Percentiles rank a stretch among this genome's conserved stretches.
Evolutionary conservation across 2,888 invertebrate genomes (phyloP).

Genomic region (Heliconius erato): DNA sequence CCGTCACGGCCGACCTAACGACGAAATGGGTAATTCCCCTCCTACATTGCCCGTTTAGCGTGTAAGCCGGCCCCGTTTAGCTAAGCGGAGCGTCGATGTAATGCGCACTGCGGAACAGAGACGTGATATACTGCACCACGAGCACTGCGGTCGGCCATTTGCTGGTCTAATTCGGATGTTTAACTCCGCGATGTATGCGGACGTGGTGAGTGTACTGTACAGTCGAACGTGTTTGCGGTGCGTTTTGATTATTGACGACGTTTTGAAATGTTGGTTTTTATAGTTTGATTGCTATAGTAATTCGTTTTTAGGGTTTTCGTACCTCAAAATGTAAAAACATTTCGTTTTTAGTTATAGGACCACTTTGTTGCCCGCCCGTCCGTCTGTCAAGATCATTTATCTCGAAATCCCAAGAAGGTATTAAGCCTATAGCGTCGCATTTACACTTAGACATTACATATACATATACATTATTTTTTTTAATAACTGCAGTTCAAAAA

Average conservation of each 20-base stretch:
- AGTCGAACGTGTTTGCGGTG: conserved; percentile 38
- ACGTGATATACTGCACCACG: conserved; percentile 60
- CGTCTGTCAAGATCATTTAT: too few species aligned
- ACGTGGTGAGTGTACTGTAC: conserved; percentile 44
- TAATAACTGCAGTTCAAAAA: too few species aligned
- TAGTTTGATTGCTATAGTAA: background rate
- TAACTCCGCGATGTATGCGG: conserved; percentile 44
- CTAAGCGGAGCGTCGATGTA: conserved; percentile 57
- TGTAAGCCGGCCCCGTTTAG: conserved; percentile 42
- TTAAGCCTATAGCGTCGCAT: too few species aligned
- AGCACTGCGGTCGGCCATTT: conserved; percentile 49
- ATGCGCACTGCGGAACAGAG: conserved; percentile 62
- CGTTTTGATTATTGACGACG: conserved; percentile 27
- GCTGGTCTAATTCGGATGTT: conserved; percentile 50
- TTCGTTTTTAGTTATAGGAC: too few species aligned
- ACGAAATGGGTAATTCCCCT: conserved; percentile 38
- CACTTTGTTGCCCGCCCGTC: too few species aligned
- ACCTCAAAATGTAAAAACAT: too few species aligned
- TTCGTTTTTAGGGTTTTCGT: background rate
- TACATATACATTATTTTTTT: too few species aligned
- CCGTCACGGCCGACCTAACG: conserved; percentile 37
- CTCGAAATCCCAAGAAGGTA: too few species aligned
- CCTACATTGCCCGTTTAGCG: conserved; percentile 47
- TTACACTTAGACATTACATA: too few species aligned
- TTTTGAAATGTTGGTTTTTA: conserved; percentile 6